Percentiles rank a stretch among this genome's conserved stretches.
These are phyloP conservation scores for Drosophila rhopaloa DNA, from an alignment of 1,140 invertebrate species.

Conservation along the genomic window DNA sequence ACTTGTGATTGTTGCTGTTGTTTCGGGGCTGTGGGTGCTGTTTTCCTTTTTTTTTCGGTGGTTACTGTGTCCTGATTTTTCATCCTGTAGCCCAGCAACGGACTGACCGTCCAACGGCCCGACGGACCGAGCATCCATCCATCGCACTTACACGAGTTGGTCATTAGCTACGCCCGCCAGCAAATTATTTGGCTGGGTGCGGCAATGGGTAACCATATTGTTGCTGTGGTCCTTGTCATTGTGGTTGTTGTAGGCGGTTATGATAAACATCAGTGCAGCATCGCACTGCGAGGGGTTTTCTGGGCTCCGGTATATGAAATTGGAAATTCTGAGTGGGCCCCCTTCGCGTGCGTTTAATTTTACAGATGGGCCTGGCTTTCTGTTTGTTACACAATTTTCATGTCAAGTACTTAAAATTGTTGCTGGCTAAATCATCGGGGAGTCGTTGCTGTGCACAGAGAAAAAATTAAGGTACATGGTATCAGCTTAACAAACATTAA, in stretches of 20 bases:
- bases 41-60: slow-evolving; percentile 28
- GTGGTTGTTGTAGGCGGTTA: slow-evolving; percentile 68
- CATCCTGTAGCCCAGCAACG: slow-evolving; percentile 28
- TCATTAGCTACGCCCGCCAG: slow-evolving; percentile 77
- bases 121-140: slow-evolving; percentile 41
- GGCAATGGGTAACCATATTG: slow-evolving; percentile 64
- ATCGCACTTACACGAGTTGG: slow-evolving; percentile 77
- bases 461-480: background rate
- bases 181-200: slow-evolving; percentile 73
- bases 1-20: slow-evolving; percentile 73
- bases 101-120: slow-evolving; percentile 47
- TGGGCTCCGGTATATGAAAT: slow-evolving; percentile 2
- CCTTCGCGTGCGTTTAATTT: slow-evolving; percentile 69
- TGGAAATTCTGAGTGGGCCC: background rate
- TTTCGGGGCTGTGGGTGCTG: slow-evolving; percentile 12
- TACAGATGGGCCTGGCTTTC: slow-evolving; percentile 48
- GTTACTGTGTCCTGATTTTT: slow-evolving; percentile 66
- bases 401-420: slow-evolving; percentile 73
- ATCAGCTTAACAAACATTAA: too few relatives aligned
- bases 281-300: slow-evolving; percentile 10
- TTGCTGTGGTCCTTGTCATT: slow-evolving; percentile 50
- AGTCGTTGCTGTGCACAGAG: slow-evolving; percentile 21
- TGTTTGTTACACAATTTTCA: slow-evolving; percentile 64
- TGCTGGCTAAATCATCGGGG: slow-evolving; percentile 57
- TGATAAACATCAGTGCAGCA: slow-evolving; percentile 73